Evolutionary conservation across 1,140 invertebrate species (phyloP), one percentile per base, ranked within the genome.

Genomic region (Cyclargus thomasi): DNA sequence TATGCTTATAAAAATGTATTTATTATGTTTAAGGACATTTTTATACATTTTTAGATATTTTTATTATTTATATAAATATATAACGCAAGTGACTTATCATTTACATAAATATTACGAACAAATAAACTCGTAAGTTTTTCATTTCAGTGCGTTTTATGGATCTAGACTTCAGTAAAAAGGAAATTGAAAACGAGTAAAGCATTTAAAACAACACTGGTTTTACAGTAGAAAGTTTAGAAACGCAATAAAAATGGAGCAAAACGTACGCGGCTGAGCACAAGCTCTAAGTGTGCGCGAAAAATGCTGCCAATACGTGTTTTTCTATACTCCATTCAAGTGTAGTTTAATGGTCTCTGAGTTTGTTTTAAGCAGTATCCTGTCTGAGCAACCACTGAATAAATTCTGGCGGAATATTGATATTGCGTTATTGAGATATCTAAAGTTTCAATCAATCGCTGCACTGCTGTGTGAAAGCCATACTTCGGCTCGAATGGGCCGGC

Each of bases 141-240:
- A 47, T 47, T 14, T 11, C 36, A 39, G 10, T 39, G 39, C 39
- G 1, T 47, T 47, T 55, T 55, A 18, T 55, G 7, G 20, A 20
- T 18, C 5, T 59, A 20, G 5, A 59, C 8, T 29, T 6, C 29
- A 29, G 29, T n/a, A 29, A 59, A 59, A 11, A 59, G 55, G 17
- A 57, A 57, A 59, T 22, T 59, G 11, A 59, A 59, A 20, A 20
- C 55, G 18, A 59, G 55, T 21, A 59, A 59, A 59, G 20, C 55
- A 21, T 59, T 59, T 59, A 59, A 59, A 59, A 59, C 18, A 59
- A 20, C 55, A 59, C 55, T 20, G 55, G 17, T 18, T 55, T 55
- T 59, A 59, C 55, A 59, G 17, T 59, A 59, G 18, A 59, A 59
- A 59, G 18, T 59, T 20, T 59, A 59, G 55, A 6, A 59, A 59